Base-by-base conservation (phyloP, 2,797 vertebrate genomes). In the Babyrousa celebensis region DNA sequence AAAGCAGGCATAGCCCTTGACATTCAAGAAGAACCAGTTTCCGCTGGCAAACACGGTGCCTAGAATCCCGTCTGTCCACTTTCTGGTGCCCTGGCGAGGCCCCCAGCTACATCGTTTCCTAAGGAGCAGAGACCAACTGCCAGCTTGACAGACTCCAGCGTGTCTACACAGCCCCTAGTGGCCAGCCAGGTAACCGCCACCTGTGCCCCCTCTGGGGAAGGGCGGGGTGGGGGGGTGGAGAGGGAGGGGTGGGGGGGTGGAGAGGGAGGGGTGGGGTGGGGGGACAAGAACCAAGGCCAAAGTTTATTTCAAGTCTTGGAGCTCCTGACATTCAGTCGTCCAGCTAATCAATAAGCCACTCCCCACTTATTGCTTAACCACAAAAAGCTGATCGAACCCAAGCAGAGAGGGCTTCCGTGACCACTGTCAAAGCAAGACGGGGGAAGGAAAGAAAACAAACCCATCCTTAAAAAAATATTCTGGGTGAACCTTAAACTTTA, bases 21-120 rank as follows among this genome's bases (percentile, higher is more conserved):
- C 90, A 62, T 89, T 96, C 97, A n/a, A 58, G 98, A 96, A 96
- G 92, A 97, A 98, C 98, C 96, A 85, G 98, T 97, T 97, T 95
- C 79, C 18, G 0, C 96, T 94, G 97, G 97, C 94, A 95, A 94
- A 40, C 80, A 18, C 21, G 0, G 60, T 0, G 17, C 77, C 80
- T 43, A 1, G 91, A 85, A 96, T 89, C 95, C 95, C 2, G 95
- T 85, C 96, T 3, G 62, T 72, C 96, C 58, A 89, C 98, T 96
- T 94, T 94, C 88, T 54, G 79, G 62, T 0, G 48, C 2, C 52
- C 77, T 60, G 0, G 23, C 6, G 12, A n/a, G 95, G 83, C 48
- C 96, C 25, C 52, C 48, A 54, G 94, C 52, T 67, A n/a, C 18
- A 4, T 21, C 60, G 40, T 75, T 97, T 90, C 91, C 91, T 67